A percentile compares a stretch with the other conserved stretches of the same genome.
Evolutionary conservation across 2,797 vertebrate species (phyloP).

Genomic region (Myioborus melanocephalus): DNA sequence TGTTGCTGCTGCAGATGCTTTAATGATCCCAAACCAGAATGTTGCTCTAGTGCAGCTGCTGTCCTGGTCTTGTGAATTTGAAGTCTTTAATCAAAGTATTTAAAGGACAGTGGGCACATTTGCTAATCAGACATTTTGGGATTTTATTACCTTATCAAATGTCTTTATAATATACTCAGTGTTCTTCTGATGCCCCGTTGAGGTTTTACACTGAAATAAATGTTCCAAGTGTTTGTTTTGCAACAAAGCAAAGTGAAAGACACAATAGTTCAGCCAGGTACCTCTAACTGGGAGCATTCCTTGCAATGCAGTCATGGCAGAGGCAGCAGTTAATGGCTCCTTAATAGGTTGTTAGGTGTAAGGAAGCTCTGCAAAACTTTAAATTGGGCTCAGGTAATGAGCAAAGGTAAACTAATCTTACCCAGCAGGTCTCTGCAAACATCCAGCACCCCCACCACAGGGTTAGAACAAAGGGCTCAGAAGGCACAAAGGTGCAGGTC

Average conservation of each 20-base stretch:
- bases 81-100: not conserved
- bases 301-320: not conserved
- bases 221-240: not conserved
- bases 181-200: not conserved
- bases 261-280: not conserved
- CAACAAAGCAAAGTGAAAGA: not conserved
- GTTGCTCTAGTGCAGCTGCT: not conserved
- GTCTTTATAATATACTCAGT: not conserved
- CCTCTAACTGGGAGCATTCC: not conserved
- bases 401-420: not conserved
- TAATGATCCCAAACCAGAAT: not conserved
- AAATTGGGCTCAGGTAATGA: not conserved
- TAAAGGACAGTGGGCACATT: not conserved
- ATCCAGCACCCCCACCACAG: not conserved
- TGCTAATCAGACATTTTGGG: not conserved
- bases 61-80: not conserved
- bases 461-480: not conserved
- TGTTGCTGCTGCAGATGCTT: not conserved
- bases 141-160: not conserved
- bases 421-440: not conserved
- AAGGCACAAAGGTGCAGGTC: not conserved
- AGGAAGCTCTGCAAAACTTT: not conserved
- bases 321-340: not conserved
- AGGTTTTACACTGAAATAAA: not conserved
- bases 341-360: not conserved